Conservation (phyloP, 2,888 invertebrate species). For the Lissonota sp. region DNA sequence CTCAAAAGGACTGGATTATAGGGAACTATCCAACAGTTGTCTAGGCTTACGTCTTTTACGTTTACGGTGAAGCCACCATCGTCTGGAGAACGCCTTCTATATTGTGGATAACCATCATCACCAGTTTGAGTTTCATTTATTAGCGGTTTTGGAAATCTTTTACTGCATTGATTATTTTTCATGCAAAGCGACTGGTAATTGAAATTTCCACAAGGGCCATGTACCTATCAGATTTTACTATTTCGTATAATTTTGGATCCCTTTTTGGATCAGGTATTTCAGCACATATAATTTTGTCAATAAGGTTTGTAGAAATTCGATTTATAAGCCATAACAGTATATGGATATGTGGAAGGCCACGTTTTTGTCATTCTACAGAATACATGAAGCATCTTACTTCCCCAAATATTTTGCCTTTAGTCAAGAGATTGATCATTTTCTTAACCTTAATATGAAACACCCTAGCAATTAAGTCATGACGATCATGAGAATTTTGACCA, state of each 20-base stretch:
- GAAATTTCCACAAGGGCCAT: slow-evolving; percentile 82
- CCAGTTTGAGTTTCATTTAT: slow-evolving; percentile 66
- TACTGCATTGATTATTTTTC: slow-evolving; percentile 77
- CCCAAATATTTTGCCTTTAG: slow-evolving; percentile 70
- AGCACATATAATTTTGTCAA: slow-evolving; percentile 59
- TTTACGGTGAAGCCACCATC: slow-evolving; percentile 64
- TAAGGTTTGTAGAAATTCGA: slow-evolving; percentile 52
- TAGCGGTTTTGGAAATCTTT: slow-evolving; percentile 66
- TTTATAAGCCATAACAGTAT: slow-evolving; percentile 65
- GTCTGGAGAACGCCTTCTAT: slow-evolving; percentile 67
- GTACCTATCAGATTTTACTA: slow-evolving; percentile 82
- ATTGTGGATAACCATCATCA: slow-evolving; percentile 62
- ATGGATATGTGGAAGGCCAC: slow-evolving; percentile 75
- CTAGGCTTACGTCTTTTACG: slow-evolving; percentile 23
- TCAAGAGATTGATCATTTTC: slow-evolving; percentile 60
- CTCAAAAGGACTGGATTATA: slow-evolving; percentile 69
- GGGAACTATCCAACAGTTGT: slow-evolving; percentile 69
- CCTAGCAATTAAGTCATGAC: slow-evolving; percentile 73
- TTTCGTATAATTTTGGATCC: slow-evolving; percentile 68
- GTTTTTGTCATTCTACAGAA: slow-evolving; percentile 74
- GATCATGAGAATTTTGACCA: slow-evolving; percentile 70
- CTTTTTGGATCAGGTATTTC: slow-evolving; percentile 68
- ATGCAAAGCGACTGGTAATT: slow-evolving; percentile 77
- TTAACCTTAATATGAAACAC: slow-evolving; percentile 67
- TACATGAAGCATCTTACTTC: slow-evolving; percentile 72